Percentiles rank a stretch among this genome's conserved stretches.
phyloP scores from a whole-genome alignment of 2,797 vertebrate species.

The Prionace glauca region DNA sequence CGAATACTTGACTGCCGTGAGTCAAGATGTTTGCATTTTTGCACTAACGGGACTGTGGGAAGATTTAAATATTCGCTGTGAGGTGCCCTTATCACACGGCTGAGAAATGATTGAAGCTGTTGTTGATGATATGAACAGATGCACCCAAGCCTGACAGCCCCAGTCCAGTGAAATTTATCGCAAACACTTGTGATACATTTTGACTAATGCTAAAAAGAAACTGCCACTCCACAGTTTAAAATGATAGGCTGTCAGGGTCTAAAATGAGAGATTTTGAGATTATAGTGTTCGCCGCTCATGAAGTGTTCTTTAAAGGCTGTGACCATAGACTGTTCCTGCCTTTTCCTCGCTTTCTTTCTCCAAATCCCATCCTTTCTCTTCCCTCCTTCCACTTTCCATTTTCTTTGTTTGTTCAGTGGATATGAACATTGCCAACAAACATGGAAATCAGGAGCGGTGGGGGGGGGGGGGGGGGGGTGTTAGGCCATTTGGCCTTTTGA shows the following conservation, averaged over 20 bases:
- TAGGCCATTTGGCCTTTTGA: no score
- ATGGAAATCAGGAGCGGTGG: no score
- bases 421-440: neutral
- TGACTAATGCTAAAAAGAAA: neutral
- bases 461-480: no score
- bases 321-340: neutral
- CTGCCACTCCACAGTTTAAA: neutral
- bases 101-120: neutral
- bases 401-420: no score
- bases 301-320: neutral
- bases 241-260: neutral
- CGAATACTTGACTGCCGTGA: neutral
- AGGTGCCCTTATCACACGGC: neutral
- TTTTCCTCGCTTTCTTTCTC: neutral
- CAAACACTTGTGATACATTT: neutral
- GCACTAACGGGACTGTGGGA: neutral
- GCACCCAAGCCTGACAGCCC: neutral
- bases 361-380: neutral
- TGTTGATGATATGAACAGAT: neutral
- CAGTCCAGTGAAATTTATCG: neutral
- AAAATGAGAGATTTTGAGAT: neutral
- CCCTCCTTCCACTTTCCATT: neutral
- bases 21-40: neutral
- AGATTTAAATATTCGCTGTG: neutral
- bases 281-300: neutral